Conservation (phyloP, 1,140 invertebrate genomes). For the Lepidostoma basale region DNA sequence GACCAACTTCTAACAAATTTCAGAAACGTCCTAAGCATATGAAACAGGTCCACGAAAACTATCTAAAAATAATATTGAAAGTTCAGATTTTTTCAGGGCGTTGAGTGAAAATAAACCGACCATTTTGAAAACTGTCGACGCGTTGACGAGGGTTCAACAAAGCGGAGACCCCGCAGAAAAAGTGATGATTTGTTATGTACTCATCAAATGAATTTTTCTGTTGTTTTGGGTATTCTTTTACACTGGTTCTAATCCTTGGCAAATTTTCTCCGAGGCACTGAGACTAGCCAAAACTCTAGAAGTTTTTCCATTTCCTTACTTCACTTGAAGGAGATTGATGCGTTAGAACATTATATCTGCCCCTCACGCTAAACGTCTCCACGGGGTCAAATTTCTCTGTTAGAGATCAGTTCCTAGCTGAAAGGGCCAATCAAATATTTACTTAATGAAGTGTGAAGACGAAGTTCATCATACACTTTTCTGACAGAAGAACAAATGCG, state of each 20-base stretch:
- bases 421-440: not conserved
- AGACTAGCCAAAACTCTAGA: conserved; percentile 23
- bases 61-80: not conserved
- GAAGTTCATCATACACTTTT: not conserved
- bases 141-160: not conserved
- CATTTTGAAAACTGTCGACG: not conserved
- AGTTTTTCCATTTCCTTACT: conserved; percentile 47
- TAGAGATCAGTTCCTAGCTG: not conserved
- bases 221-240: not conserved
- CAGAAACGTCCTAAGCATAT: not conserved
- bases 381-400: not conserved
- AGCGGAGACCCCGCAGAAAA: not conserved
- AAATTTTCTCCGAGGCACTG: not conserved
- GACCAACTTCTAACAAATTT: too few species aligned
- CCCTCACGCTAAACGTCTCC: conserved; percentile 23
- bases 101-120: conserved; percentile 25
- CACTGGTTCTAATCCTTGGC: not conserved
- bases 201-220: not conserved
- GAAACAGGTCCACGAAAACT: not conserved
- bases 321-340: conserved; percentile 43
- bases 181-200: not conserved
- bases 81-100: not conserved
- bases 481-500: too few species aligned
- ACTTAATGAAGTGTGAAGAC: not conserved
- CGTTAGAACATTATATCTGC: conserved; percentile 44